A percentile compares a stretch with the other conserved stretches of the same genome.
These are phyloP conservation scores for Colostygia pectinataria DNA, from an alignment of 2,888 invertebrate species.

Conservation along the genomic window DNA sequence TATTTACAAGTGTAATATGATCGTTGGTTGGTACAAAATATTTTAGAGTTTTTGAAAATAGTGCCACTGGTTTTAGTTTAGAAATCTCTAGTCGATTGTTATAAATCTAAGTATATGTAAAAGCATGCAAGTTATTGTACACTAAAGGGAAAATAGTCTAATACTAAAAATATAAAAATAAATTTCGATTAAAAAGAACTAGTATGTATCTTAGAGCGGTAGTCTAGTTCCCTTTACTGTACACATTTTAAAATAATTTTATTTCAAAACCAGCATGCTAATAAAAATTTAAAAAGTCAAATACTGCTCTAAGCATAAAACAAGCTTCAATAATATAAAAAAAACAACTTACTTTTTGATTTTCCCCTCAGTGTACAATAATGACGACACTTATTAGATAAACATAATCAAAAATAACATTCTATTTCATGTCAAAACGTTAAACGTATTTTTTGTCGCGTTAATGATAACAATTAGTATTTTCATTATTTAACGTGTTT, in stretches of 20 bases:
- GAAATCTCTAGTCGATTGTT: not conserved
- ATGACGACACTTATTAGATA: slow-evolving; percentile 47
- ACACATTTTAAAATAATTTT: slow-evolving; percentile 55
- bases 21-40: no score
- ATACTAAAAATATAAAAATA: slow-evolving; percentile 27
- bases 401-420: slow-evolving; percentile 1
- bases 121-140: slow-evolving; percentile 74
- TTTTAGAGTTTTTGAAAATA: not conserved
- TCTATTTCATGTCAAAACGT: not conserved
- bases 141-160: slow-evolving; percentile 76
- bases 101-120: slow-evolving; percentile 15
- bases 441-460: not conserved
- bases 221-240: slow-evolving; percentile 78
- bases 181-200: slow-evolving; percentile 36
- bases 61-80: not conserved
- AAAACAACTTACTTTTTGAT: slow-evolving; percentile 70
- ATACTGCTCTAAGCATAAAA: slow-evolving; percentile 75
- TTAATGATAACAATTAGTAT: no score
- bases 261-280: slow-evolving; percentile 65
- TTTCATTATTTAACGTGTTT: not conserved
- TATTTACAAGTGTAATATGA: no score
- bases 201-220: slow-evolving; percentile 71
- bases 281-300: slow-evolving; percentile 42
- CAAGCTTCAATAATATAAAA: slow-evolving; percentile 61
- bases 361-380: slow-evolving; percentile 83